Evolutionary conservation across 2,888 invertebrate species (phyloP).

Genomic region (Himalopsyche anomala): DNA sequence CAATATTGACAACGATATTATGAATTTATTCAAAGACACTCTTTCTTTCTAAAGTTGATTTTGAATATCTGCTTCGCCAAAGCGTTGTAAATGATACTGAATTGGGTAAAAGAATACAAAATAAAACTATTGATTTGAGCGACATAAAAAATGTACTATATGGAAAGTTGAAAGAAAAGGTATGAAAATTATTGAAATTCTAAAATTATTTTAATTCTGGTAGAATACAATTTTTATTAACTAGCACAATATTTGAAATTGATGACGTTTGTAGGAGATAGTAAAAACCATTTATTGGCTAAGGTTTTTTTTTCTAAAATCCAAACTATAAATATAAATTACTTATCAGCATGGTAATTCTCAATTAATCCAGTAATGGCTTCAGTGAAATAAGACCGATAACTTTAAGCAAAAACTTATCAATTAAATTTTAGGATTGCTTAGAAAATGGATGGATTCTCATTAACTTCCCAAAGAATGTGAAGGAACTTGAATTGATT

Average conservation of each 20-base stretch:
- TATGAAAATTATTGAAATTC: neutral
- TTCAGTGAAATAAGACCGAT: too few relatives aligned
- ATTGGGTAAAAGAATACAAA: slow-evolving; percentile 43
- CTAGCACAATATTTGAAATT: neutral
- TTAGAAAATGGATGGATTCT: slow-evolving; percentile 53
- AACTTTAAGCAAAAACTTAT: neutral
- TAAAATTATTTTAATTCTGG: neutral
- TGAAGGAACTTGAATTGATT: slow-evolving; percentile 49
- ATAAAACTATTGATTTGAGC: neutral
- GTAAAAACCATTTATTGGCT: too few relatives aligned
- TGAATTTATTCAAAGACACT: neutral
- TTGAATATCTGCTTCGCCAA: slow-evolving; percentile 48
- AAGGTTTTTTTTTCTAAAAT: too few relatives aligned
- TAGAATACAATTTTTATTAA: too few relatives aligned
- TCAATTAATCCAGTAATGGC: too few relatives aligned
- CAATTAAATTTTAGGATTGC: slow-evolving; percentile 48
- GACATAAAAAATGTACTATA: slow-evolving; percentile 41
- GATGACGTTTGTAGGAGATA: neutral
- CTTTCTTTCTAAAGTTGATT: slow-evolving; percentile 36
- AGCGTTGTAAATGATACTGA: slow-evolving; percentile 34
- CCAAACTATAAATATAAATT: too few relatives aligned
- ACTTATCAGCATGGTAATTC: too few relatives aligned
- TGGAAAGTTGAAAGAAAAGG: slow-evolving; percentile 49
- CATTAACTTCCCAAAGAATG: slow-evolving; percentile 52
- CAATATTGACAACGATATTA: too few relatives aligned